Evolutionary conservation across 1,140 invertebrate genomes (phyloP).

Genomic region (Trichogramma pretiosum): DNA sequence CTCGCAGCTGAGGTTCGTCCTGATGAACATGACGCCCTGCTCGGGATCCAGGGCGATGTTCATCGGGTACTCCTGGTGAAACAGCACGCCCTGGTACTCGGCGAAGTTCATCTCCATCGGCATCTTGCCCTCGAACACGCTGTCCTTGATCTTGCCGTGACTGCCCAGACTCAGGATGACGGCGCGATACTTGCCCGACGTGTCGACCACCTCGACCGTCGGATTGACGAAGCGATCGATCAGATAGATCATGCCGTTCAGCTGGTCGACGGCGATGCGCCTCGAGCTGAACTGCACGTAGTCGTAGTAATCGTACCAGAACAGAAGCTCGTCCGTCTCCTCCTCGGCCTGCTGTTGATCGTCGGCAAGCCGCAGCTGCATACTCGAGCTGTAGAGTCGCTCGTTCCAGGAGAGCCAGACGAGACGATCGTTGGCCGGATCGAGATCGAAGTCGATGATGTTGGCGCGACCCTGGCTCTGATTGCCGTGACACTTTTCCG

Average conservation of each 20-base stretch:
- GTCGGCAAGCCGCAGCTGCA: too few species aligned
- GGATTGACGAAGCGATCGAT: neutral
- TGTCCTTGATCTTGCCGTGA: neutral
- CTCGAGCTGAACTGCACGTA: conserved; percentile 2
- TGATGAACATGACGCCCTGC: conserved; percentile 1
- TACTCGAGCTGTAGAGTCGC: neutral
- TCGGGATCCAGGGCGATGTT: neutral
- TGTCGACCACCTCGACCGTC: conserved; percentile 2
- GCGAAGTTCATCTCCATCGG: neutral
- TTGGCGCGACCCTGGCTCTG: neutral
- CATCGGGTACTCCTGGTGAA: neutral
- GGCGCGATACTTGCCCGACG: neutral
- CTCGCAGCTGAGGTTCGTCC: conserved; percentile 4
- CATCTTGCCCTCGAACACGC: neutral
- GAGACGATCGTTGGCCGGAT: neutral
- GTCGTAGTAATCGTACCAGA: conserved; percentile 8
- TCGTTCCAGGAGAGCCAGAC: conserved; percentile 10
- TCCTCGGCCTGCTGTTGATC: neutral
- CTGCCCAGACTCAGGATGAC: neutral
- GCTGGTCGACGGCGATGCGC: conserved; percentile 1
- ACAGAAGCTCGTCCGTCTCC: neutral
- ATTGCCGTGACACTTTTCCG: neutral
- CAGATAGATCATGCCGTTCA: conserved; percentile 1
- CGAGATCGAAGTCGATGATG: conserved; percentile 1
- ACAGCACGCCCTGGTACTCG: neutral